These are phyloP conservation scores for Heliconius erato DNA, from an alignment of 2,888 invertebrate species.

Conservation along the genomic window DNA sequence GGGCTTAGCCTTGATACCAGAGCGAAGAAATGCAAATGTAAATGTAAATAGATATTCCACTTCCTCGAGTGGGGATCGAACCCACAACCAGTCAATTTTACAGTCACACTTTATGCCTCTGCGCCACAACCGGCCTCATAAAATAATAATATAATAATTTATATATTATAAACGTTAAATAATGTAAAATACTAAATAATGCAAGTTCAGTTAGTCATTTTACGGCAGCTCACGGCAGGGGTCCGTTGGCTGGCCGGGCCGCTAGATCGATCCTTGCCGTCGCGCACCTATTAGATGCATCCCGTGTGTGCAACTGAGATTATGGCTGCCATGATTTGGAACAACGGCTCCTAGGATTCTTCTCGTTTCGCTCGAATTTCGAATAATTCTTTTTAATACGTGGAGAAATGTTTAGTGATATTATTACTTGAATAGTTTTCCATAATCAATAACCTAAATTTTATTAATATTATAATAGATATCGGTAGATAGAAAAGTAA, in stretches of 20 bases:
- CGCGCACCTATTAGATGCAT: conserved; percentile 53
- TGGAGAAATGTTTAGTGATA: neutral
- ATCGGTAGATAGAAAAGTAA: too few species aligned
- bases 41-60: too few species aligned
- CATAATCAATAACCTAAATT: too few species aligned
- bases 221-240: conserved; percentile 53
- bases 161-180: conserved; percentile 27
- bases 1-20: too few species aligned
- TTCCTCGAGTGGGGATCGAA: too few species aligned
- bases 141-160: neutral
- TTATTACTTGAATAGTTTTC: neutral
- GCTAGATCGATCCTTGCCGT: conserved; percentile 79
- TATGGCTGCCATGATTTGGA: conserved; percentile 44
- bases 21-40: too few species aligned
- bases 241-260: conserved; percentile 67
- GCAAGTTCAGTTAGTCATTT: conserved; percentile 62
- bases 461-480: too few species aligned
- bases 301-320: conserved; percentile 54
- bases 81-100: too few species aligned
- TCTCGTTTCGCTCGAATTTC: conserved; percentile 26
- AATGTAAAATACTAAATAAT: conserved; percentile 47
- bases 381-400: conserved; percentile 1
- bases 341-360: conserved; percentile 31
- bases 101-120: too few species aligned
- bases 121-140: too few species aligned